Base-by-base conservation (phyloP, 1,140 invertebrate species). In the Linepithema humile region DNA sequence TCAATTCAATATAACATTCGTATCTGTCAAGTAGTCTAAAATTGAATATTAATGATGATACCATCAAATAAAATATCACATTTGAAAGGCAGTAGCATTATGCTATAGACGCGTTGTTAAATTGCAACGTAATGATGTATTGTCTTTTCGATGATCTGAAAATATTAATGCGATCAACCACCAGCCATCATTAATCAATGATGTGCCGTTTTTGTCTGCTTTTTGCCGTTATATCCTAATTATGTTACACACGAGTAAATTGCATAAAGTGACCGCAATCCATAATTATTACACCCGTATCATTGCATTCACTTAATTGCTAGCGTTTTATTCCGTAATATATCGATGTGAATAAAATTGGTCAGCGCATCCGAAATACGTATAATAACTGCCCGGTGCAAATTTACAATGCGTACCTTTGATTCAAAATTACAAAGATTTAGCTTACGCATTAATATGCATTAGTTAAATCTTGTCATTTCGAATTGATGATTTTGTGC, bases 301-400 rank as follows among this genome's bases (percentile, higher is more conserved):
- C 74, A 59, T 64, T 29, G 62, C 75, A 57, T 45, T 80, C 48
- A 80, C 64, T 80, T 80, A 80, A 80, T 80, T 80, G 48, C 48
- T 70, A 57, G 17, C 75, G 38, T 80, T 80, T 80, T 80, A 80
- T 80, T n/a, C 3, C 75, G 50, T 43, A 69, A 70, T 40, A 43
- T 55, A 55, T 78, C 53, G 48, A 69, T 32, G 35, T 43, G 50
- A 55, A 55, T 55, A 55, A 80, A 80, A 43, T 80, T 80, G 62
- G 62, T 32, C 17, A 29, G 17, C 20, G 26, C 23, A 55, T 69
- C n/a, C 23, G 12, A 78, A 55, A 69, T 78, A 38, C 40, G 64
- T 69, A n/a, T 50, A 67, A 50, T 67, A 67, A 77, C 23, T 26
- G 32, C 23, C 60, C 17, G 3, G 40, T 50, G 62, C 23, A 57